A percentile compares a stretch with the other conserved stretches of the same genome.
Conservation (phyloP, 2,113 vertebrate species). For the Heterotilapia buettikoferi region DNA sequence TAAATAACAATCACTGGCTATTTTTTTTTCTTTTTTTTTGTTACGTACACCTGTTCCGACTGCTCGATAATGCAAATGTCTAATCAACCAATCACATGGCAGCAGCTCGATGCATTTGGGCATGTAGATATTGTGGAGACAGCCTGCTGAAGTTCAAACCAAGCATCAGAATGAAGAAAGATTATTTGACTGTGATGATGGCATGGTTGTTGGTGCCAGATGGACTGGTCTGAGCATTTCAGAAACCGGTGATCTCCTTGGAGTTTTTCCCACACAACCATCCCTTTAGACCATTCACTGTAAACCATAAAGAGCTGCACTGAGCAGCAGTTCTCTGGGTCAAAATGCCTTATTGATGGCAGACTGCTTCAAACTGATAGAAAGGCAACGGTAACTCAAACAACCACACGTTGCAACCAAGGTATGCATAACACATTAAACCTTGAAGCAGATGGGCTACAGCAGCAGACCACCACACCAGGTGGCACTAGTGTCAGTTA, state of each 20-base stretch:
- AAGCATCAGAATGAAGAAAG: neutral
- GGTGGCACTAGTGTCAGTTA: neutral
- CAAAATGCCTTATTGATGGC: neutral
- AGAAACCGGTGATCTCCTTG: neutral
- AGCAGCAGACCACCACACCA: neutral
- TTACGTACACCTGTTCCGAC: neutral
- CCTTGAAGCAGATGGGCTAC: neutral
- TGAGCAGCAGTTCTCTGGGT: neutral
- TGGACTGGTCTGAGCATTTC: neutral
- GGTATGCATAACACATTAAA: neutral
- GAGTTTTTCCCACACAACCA: neutral
- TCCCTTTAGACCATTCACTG: neutral
- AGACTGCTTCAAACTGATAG: neutral
- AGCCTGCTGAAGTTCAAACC: neutral
- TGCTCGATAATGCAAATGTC: neutral
- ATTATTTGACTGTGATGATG: too few relatives aligned
- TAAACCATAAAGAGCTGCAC: neutral
- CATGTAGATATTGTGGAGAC: neutral
- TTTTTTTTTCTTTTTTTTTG: accelerated
- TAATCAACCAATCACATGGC: neutral
- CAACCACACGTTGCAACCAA: neutral
- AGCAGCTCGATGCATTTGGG: neutral
- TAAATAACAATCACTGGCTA: neutral
- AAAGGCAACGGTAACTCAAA: neutral
- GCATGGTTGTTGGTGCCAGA: neutral